Evolutionary conservation across 53 echinoderm and acorn worm species (phyloP).

Genomic region (Actinopyga echinites): DNA sequence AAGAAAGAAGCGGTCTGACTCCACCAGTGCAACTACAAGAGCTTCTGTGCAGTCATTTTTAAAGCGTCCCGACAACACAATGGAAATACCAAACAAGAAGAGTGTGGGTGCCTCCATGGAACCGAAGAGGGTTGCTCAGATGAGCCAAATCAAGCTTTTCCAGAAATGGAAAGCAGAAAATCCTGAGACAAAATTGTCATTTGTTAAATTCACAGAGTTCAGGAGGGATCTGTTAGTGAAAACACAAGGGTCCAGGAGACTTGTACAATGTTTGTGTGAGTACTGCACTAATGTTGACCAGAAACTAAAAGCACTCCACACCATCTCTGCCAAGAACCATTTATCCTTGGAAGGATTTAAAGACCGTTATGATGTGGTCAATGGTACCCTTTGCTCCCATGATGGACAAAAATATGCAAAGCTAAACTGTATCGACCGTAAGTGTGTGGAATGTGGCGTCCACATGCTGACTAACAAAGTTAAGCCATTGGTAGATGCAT

Average conservation of each 20-base stretch:
- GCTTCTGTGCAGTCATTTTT: constrained; percentile 8
- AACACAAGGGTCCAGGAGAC: constrained; percentile 1
- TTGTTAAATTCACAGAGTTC: constrained; percentile 17
- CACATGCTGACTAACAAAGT: constrained; percentile 4
- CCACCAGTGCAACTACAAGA: neutral
- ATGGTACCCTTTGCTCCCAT: constrained; percentile 5
- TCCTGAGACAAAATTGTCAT: neutral
- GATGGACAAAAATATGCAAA: constrained; percentile 13
- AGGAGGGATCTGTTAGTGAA: neutral
- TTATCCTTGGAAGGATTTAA: constrained; percentile 5
- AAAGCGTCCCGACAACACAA: constrained; percentile 12
- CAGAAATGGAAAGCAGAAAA: constrained; percentile 36
- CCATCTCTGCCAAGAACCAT: constrained; percentile 13
- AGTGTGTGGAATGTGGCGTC: constrained; percentile 10
- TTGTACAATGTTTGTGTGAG: constrained; percentile 33
- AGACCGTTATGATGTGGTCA: neutral
- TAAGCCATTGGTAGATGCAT: constrained; percentile 3
- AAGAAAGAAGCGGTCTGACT: neutral
- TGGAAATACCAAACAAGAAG: neutral
- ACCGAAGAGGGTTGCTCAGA: neutral
- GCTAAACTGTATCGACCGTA: constrained; percentile 4
- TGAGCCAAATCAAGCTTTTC: neutral
- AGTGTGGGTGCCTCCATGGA: neutral
- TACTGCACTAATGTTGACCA: constrained; percentile 15
- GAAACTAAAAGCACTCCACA: constrained; percentile 16